These are phyloP conservation scores for Hermaeophaga mercurialis DNA, from an alignment of 2,888 invertebrate genomes.

Conservation along the genomic window DNA sequence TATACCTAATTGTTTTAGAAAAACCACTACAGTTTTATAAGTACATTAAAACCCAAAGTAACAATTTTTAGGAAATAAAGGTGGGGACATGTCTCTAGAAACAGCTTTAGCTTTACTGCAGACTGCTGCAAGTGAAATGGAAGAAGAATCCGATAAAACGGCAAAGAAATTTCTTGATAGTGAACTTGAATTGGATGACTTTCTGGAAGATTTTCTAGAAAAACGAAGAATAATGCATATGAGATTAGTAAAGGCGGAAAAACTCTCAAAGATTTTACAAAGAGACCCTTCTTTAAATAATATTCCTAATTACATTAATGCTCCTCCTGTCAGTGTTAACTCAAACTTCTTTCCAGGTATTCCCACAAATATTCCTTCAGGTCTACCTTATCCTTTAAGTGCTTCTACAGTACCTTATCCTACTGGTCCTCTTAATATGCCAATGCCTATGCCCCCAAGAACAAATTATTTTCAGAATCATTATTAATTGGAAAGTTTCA, in stretches of 20 bases:
- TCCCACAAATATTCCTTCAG: conserved; percentile 40
- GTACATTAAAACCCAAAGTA: too few relatives aligned
- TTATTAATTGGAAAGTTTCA: too few relatives aligned
- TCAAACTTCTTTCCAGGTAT: conserved; percentile 59
- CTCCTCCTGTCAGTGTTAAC: conserved; percentile 53
- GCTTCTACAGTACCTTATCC: conserved; percentile 66
- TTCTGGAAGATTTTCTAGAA: conserved; percentile 81
- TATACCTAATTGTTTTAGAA: too few relatives aligned
- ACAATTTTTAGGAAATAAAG: conserved; percentile 69
- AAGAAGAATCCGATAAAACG: conserved; percentile 87
- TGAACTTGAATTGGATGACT: conserved; percentile 76
- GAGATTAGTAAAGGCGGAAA: conserved; percentile 90
- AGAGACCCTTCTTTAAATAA: conserved; percentile 49
- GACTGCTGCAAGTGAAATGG: conserved; percentile 89
- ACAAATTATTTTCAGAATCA: conserved; percentile 52
- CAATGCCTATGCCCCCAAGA: conserved; percentile 61
- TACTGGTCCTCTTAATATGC: conserved; percentile 75
- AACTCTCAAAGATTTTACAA: conserved; percentile 78
- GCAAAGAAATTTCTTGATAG: conserved; percentile 81
- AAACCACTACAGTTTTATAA: too few relatives aligned
- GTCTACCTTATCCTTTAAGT: conserved; percentile 44
- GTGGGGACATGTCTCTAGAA: conserved; percentile 80
- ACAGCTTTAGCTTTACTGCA: conserved; percentile 87
- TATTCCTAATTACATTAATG: conserved; percentile 53
- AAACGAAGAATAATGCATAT: conserved; percentile 78